phyloP scores from a whole-genome alignment of 2,888 invertebrate genomes.

The Lottia gigantea region DNA sequence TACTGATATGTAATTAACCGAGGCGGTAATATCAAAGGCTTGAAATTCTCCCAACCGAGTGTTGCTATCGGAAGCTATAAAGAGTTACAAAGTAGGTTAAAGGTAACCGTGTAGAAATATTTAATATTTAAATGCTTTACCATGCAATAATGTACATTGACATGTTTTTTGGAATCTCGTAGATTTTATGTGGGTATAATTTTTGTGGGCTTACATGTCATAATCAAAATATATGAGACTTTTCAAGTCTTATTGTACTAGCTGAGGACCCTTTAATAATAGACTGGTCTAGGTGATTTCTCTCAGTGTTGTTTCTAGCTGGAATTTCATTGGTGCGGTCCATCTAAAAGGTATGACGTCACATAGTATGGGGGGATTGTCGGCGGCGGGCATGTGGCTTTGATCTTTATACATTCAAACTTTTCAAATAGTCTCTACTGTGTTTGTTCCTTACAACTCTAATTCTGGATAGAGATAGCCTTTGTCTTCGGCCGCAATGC shows the following conservation, averaged over 20 bases:
- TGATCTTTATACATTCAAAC: constrained; percentile 61
- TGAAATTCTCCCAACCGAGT: constrained; percentile 51
- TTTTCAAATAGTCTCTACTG: constrained; percentile 41
- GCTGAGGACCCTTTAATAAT: constrained; percentile 25
- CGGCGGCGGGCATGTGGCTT: constrained; percentile 63
- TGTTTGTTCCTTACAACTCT: constrained; percentile 22
- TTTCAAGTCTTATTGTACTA: neutral
- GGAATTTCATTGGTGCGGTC: constrained; percentile 61
- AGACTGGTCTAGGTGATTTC: constrained; percentile 51
- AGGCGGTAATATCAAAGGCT: constrained; percentile 43
- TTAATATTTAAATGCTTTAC: too few relatives aligned
- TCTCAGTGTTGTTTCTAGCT: constrained; percentile 60
- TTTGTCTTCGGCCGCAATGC: constrained; percentile 7
- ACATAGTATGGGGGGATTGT: constrained; percentile 53
- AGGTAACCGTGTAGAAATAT: too few relatives aligned
- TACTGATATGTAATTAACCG: constrained; percentile 18
- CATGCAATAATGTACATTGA: too few relatives aligned
- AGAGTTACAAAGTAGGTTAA: constrained; percentile 16
- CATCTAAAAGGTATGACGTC: constrained; percentile 62
- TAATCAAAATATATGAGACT: too few relatives aligned
- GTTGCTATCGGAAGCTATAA: constrained; percentile 50
- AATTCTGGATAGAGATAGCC: constrained; percentile 4
- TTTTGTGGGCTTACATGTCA: too few relatives aligned
- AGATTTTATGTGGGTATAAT: too few relatives aligned
- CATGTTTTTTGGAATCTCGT: too few relatives aligned